Conservation (phyloP, 2,113 vertebrate species). For the Acinonyx jubatus region DNA sequence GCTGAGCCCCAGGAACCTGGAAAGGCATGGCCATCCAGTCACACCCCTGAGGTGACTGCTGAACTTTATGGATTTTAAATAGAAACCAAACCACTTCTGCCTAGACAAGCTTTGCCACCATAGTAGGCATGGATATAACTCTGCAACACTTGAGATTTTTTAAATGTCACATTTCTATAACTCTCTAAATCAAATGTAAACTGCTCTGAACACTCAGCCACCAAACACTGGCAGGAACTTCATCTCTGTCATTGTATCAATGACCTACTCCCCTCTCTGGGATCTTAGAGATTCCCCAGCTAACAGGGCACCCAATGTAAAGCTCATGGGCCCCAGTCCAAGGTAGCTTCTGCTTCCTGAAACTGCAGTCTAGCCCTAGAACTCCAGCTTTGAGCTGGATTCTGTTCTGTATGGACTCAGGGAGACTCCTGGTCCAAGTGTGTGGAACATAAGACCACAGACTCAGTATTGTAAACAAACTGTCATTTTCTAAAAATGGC, state of each 20-base stretch:
- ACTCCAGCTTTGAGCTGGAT: background rate
- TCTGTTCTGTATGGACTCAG: background rate
- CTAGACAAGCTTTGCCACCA: background rate
- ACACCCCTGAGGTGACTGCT: background rate
- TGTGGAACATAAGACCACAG: background rate
- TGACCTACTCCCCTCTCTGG: background rate
- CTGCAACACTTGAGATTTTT: slow-evolving; percentile 14
- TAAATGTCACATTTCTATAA: slow-evolving; percentile 41
- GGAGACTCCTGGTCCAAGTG: background rate
- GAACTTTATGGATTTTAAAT: slow-evolving; percentile 49
- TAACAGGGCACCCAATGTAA: background rate
- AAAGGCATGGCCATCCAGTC: background rate
- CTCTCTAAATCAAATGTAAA: slow-evolving; percentile 52
- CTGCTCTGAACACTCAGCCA: background rate
- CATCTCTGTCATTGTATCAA: background rate
- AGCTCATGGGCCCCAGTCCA: background rate
- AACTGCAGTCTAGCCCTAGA: background rate
- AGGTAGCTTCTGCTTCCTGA: background rate
- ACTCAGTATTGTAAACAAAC: background rate
- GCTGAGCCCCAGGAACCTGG: slow-evolving; percentile 35
- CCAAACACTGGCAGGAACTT: background rate
- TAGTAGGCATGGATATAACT: background rate
- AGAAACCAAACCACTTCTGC: slow-evolving; percentile 18
- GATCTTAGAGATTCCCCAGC: background rate
- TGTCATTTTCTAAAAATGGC: background rate